Evolutionary conservation across 2,797 vertebrate species (phyloP).

Genomic region (Gallinago solitaria): DNA sequence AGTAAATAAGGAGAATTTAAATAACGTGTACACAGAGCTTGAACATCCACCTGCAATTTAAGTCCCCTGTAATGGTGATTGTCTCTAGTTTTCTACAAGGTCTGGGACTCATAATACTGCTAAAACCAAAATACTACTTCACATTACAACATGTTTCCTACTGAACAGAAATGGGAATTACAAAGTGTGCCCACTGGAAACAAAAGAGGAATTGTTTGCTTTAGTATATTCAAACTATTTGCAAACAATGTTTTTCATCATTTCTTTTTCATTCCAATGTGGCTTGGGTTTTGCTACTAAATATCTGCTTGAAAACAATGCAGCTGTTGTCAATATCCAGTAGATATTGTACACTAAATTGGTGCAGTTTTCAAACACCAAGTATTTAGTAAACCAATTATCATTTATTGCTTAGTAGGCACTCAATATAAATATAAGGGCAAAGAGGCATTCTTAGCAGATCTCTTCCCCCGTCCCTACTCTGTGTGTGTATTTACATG

Average conservation of each 20-base stretch:
- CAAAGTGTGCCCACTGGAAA: background rate
- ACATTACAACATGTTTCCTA: background rate
- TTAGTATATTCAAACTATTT: background rate
- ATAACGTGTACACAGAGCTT: background rate
- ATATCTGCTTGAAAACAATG: background rate
- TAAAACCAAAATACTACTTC: background rate
- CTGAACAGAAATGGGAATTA: background rate
- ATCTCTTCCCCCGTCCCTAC: background rate
- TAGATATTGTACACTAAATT: background rate
- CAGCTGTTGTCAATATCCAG: background rate
- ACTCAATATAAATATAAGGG: background rate
- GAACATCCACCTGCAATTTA: background rate
- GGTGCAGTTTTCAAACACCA: background rate
- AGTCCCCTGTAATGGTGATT: background rate
- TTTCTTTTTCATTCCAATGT: background rate
- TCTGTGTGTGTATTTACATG: background rate
- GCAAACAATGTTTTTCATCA: background rate
- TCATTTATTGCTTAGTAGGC: background rate
- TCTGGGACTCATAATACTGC: background rate
- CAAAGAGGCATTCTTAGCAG: background rate
- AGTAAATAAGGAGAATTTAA: constrained; percentile 15
- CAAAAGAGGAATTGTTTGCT: background rate
- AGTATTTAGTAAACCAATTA: background rate
- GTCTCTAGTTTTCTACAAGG: background rate
- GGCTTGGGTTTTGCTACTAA: background rate